A percentile compares a stretch with the other conserved stretches of the same genome.
Conservation (phyloP, 2,113 vertebrate genomes). For the Galeopterus variegatus region DNA sequence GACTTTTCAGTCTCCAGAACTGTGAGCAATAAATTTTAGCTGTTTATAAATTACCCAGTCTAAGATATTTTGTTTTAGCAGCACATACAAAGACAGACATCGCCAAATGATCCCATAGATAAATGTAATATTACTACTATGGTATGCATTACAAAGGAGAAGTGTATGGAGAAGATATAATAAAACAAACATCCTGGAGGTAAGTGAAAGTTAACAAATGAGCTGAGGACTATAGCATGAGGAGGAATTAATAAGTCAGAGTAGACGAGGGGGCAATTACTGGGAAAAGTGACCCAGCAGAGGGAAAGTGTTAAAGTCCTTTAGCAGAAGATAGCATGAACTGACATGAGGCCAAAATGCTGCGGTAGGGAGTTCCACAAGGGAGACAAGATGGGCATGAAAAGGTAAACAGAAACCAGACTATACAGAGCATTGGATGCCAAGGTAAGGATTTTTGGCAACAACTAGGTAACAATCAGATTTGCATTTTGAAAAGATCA, state of each 20-base stretch:
- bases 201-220: background rate
- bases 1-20: too few species aligned
- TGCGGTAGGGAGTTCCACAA: rapidly evolving
- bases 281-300: background rate
- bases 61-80: too few species aligned
- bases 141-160: background rate
- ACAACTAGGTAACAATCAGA: background rate
- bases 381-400: background rate
- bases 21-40: too few species aligned
- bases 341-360: background rate
- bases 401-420: background rate
- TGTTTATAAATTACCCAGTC: too few species aligned
- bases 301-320: background rate
- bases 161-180: background rate
- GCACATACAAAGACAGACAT: background rate
- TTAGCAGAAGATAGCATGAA: background rate
- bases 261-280: background rate
- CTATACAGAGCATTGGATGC: background rate
- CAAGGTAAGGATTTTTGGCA: background rate
- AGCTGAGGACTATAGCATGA: background rate
- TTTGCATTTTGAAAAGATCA: background rate
- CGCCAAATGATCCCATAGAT: background rate
- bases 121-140: background rate
- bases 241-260: background rate
- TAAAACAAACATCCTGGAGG: background rate